Evolutionary conservation across 1,140 invertebrate genomes (phyloP), one percentile per base, ranked within the genome.

Genomic region (Hyphantria cunea): DNA sequence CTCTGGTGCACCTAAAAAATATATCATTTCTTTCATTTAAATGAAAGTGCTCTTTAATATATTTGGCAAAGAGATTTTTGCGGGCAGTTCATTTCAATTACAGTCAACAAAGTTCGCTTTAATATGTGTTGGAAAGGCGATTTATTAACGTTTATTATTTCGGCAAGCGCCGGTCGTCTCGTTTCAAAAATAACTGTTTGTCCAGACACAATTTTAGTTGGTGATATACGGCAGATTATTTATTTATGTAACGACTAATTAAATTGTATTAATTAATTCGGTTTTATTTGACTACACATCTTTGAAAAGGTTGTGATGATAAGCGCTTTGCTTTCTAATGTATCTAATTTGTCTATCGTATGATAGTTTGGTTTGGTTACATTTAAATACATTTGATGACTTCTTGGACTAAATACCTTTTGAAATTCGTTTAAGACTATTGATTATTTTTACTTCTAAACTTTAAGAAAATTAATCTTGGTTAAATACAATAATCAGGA

Each of bases 81-180:
- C 45, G 14, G 58, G 68, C 71, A 71, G 39, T 73, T 68, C 71
- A 76, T 76, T 74, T 69, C 71, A 76, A 76, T 76, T 76, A 71
- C 17, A 25, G 66, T 56, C 52, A 13, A 47, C 62, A 68, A 66
- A 71, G 59, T 41, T 54, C 44, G 53, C 59, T 48, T 68, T 66
- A 63, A 61, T 64, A 56, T 50, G 60, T 15, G 60, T 48, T 49
- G 55, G 47, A 45, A 41, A 58, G 53, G 67, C 66, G 63, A 75
- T 75, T 75, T 75, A 75, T 72, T 62, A 45, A 9, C 64, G 44
- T 48, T 67, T 63, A 63, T 64, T 33, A 47, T 64, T 60, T 61
- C 48, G 55, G 50, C 33, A 53, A 63, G 54, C 41, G 51, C 61
- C 56, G 50, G n/a, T 59, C 62, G 62, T 65, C 63, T 65, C 32